Conservation (phyloP, 2,888 invertebrate species). For the Helobdella robusta region DNA sequence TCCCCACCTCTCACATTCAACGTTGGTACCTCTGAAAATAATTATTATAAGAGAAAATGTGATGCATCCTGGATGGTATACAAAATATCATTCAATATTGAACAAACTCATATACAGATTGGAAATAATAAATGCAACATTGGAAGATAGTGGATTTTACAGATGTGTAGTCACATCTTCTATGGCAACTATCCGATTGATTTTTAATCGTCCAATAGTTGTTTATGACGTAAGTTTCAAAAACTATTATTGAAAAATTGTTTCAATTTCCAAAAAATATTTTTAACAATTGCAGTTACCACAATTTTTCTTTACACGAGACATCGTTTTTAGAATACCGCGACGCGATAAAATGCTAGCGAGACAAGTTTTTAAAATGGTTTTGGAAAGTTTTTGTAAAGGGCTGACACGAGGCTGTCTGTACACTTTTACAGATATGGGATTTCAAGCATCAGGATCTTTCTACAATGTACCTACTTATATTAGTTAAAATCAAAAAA, state of each 20-base stretch:
- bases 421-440: neutral
- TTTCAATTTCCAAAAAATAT: neutral
- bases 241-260: neutral
- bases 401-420: neutral
- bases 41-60: no score
- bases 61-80: no score
- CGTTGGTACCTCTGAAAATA: no score
- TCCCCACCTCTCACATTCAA: no score
- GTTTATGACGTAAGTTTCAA: neutral
- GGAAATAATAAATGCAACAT: slow-evolving; percentile 12
- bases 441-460: slow-evolving; percentile 5
- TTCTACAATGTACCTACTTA: neutral
- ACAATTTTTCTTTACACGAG: neutral
- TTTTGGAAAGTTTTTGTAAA: slow-evolving; percentile 12
- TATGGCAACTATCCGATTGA: slow-evolving; percentile 1
- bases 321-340: neutral
- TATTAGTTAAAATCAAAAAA: neutral
- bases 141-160: slow-evolving; percentile 8
- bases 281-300: slow-evolving; percentile 10
- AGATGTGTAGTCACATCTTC: slow-evolving; percentile 8
- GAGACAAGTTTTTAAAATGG: neutral
- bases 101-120: slow-evolving; percentile 6
- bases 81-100: no score
- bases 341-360: slow-evolving; percentile 14
- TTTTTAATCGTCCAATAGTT: slow-evolving; percentile 19